Base-by-base conservation (phyloP, 1,140 invertebrate genomes). In the Temnothorax curvispinosus region DNA sequence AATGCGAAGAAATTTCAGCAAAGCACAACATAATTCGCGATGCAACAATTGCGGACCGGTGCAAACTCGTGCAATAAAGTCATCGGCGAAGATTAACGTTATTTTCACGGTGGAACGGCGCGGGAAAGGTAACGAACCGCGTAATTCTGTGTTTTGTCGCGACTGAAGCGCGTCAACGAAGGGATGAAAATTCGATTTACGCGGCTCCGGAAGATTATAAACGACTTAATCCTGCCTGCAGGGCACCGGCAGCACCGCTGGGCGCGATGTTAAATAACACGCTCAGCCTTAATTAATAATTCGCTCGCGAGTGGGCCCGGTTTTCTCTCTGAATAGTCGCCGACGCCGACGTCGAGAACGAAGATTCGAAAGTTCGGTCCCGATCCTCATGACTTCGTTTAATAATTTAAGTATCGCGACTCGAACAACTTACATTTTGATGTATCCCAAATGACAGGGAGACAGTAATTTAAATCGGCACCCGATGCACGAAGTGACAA, bases 181-280 rank as follows among this genome's bases (percentile, higher is more conserved):
- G 54, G 69, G 32, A 84, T 74, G 80, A 84, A 84, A 84, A 84
- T 84, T 74, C 54, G 41, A 84, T 84, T 84, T 75, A 47, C 44
- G 69, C 18, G 54, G 27, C 7, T 18, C 67, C 54, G 80, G 69
- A 75, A 84, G 69, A 84, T 84, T 84, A 84, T 84, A 84, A 84
- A 84, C 54, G 80, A 84, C 80, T 84, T 84, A 75, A 84, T 84
- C 13, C 69, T 18, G 69, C 27, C 80, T 60, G 67, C 67, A 47
- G 67, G 38, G 35, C 50, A n/a, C 8, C 64, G 47, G 47, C 50
- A 27, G 27, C 56, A 41, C 7, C 56, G 74, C 27, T 5, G 60
- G 52, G 41, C 27, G 32, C 69, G 32, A 84, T 47, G 54, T 82
- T 21, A 60, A 75, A 84, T 84, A 84, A 84, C 56, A 71, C 50